Evolutionary conservation across 2,888 invertebrate genomes (phyloP), one percentile per base, ranked within the genome.

Genomic region (Brachyptera putata): DNA sequence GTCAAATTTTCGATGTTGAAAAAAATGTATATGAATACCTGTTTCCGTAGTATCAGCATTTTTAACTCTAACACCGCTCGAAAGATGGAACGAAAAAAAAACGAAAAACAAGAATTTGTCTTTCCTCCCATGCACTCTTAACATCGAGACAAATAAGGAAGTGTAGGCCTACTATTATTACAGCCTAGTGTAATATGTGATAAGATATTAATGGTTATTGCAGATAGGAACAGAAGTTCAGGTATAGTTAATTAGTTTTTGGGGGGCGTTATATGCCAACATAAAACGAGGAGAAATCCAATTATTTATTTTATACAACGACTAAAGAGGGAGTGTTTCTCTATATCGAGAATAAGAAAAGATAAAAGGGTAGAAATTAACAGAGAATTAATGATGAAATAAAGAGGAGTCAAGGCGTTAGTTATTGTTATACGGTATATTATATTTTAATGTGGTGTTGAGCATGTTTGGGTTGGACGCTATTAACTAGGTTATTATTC

Each of bases 191-290:
- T 18, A 24, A 14, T 4, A 24, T 13, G 46, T 46, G 46, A 46
- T 46, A 46, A 46, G 24, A 46, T 24, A 46, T 46, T 46, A 46
- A 46, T 46, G 46, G 46, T 22, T 46, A 46, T 24, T 46, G 46
- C 24, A 9, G 46, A 21, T 16, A 46, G 46, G 7, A 46, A 2
- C 22, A 21, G 46, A 21, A 46, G 46, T 21, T 46, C 24, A 46
- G 46, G 24, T 46, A 22, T 14, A 46, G 46, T 22, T 46, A 46
- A 46, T 46, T 46, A 46, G 46, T 43, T 30, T 30, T 30, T 5
- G 30, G 46, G n/a, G 22, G 46, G 21, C 21, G 24, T 46, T 30
- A 30, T 39, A 46, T 43, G 43, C 43, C 24, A 11, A 46, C n/a
- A n/a, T 13, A 24, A n/a, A 46, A 46, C 22, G 46, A 9, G n/a